Evolutionary conservation across 2,113 vertebrate species (phyloP).

Genomic region (Ellobius talpinus): DNA sequence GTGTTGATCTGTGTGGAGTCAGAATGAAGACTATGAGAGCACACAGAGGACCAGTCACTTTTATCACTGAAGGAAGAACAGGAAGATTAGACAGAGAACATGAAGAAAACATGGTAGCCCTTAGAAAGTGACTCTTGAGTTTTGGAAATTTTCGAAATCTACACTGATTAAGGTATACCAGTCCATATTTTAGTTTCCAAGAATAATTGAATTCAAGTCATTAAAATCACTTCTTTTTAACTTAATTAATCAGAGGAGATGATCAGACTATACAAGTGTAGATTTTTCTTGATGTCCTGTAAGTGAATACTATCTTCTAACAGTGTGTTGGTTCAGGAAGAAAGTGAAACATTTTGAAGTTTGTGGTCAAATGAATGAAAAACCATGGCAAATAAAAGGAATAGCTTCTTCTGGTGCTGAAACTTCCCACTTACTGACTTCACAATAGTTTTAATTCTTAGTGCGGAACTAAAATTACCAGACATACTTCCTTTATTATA

Average conservation of each 20-base stretch:
- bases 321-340: neutral
- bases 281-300: neutral
- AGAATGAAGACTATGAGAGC: accelerated
- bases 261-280: neutral
- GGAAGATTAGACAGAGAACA: neutral
- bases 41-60: neutral
- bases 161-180: neutral
- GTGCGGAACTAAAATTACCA: neutral
- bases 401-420: neutral
- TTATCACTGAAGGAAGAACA: neutral
- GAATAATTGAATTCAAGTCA: neutral
- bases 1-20: neutral
- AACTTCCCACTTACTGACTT: neutral
- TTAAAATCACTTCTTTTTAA: neutral
- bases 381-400: neutral
- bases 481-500: neutral
- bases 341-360: slow-evolving; percentile 1
- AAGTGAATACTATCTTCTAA: neutral
- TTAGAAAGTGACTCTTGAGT: neutral
- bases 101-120: neutral
- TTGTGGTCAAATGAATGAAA: neutral
- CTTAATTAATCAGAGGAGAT: neutral
- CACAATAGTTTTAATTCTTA: neutral
- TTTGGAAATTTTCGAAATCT: neutral
- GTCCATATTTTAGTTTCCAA: neutral